These are phyloP conservation scores for Herpetotheres cachinnans DNA, from an alignment of 2,113 vertebrate genomes.

Conservation along the genomic window DNA sequence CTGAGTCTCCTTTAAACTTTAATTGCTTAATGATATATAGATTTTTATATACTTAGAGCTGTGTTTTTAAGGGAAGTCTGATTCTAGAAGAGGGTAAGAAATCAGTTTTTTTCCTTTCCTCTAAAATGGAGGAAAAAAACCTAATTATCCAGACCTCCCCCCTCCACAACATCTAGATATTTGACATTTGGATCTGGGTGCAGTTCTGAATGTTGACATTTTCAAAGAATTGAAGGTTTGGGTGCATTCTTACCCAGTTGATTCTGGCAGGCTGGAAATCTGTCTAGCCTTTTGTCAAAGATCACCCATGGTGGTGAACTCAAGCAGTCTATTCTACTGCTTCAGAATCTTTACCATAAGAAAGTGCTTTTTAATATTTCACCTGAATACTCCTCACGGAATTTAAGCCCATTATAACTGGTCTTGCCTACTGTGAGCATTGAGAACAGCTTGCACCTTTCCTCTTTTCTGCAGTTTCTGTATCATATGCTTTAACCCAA, in stretches of 20 bases:
- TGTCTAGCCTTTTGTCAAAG: background rate
- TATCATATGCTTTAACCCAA: background rate
- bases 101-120: background rate
- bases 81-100: background rate
- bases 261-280: background rate
- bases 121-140: background rate
- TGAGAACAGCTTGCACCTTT: background rate
- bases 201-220: background rate
- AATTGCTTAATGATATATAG: background rate
- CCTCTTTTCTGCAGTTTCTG: background rate
- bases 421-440: background rate
- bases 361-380: background rate
- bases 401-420: background rate
- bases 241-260: background rate
- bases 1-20: background rate
- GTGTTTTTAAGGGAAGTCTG: background rate
- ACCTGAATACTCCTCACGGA: background rate
- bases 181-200: background rate
- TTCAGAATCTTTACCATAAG: background rate
- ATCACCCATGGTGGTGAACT: fast-evolving
- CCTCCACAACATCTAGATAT: background rate
- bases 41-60: background rate
- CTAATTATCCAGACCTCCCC: background rate
- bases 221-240: background rate
- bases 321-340: background rate